phyloP scores from a whole-genome alignment of 2,113 vertebrate species.

The Cyanoderma ruficeps region DNA sequence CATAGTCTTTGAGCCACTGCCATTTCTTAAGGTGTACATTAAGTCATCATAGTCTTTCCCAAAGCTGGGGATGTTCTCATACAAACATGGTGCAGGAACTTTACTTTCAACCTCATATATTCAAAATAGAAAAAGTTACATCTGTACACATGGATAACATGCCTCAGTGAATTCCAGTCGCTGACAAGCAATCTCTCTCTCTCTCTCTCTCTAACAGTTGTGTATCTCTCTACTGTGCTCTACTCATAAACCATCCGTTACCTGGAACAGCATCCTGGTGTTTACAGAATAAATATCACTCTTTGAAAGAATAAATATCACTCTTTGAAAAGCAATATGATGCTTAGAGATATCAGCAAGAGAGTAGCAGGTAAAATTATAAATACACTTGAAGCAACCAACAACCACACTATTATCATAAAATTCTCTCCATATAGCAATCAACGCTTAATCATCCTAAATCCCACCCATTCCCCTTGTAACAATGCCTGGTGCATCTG shows the following conservation, averaged over 20 bases:
- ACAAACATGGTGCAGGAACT: neutral
- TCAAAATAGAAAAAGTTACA: neutral
- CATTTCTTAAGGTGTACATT: neutral
- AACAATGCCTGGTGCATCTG: neutral
- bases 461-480: neutral
- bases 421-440: neutral
- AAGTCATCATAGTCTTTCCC: neutral
- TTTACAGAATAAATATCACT: neutral
- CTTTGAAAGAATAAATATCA: neutral
- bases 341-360: neutral
- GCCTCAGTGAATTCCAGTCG: neutral
- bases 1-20: neutral
- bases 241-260: neutral
- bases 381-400: neutral
- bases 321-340: neutral
- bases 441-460: neutral
- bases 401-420: neutral
- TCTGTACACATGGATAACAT: accelerated
- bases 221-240: neutral
- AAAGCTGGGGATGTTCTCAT: neutral
- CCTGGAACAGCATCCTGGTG: neutral
- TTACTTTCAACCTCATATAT: neutral
- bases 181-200: neutral
- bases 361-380: neutral
- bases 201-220: neutral